These are phyloP conservation scores for Lepidochrysops patricia DNA, from an alignment of 2,888 invertebrate genomes.

Conservation along the genomic window DNA sequence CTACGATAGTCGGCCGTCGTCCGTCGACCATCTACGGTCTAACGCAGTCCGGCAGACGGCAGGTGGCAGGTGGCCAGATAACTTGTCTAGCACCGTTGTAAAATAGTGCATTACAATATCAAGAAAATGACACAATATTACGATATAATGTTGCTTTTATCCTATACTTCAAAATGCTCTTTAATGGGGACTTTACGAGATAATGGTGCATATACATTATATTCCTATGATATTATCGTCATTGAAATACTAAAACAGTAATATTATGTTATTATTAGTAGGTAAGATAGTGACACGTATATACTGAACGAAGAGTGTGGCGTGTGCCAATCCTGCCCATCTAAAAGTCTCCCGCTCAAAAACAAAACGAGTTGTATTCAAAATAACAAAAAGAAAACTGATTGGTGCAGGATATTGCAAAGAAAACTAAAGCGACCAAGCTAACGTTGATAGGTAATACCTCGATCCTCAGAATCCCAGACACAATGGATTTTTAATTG, in stretches of 20 bases:
- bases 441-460: too few relatives aligned
- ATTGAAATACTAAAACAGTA: neutral
- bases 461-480: too few relatives aligned
- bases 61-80: slow-evolving; percentile 8
- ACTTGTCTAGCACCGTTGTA: neutral
- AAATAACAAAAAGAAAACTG: too few relatives aligned
- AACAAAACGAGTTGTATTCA: too few relatives aligned
- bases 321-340: too few relatives aligned
- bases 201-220: neutral
- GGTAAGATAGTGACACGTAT: too few relatives aligned
- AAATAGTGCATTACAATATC: neutral
- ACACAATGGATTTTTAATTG: too few relatives aligned
- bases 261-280: slow-evolving; percentile 7
- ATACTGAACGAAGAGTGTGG: too few relatives aligned
- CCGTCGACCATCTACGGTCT: too few relatives aligned
- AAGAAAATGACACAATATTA: slow-evolving; percentile 1
- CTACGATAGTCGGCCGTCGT: neutral
- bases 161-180: neutral
- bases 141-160: neutral
- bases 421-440: too few relatives aligned
- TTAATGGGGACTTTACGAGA: neutral
- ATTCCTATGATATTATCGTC: neutral
- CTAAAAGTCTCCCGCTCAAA: too few relatives aligned
- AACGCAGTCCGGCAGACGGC: neutral
- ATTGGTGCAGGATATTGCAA: too few relatives aligned